Percentiles rank a stretch among this genome's conserved stretches.
Evolutionary conservation across 2,888 invertebrate genomes (phyloP).

Genomic region (Bembecia ichneumoniformis): DNA sequence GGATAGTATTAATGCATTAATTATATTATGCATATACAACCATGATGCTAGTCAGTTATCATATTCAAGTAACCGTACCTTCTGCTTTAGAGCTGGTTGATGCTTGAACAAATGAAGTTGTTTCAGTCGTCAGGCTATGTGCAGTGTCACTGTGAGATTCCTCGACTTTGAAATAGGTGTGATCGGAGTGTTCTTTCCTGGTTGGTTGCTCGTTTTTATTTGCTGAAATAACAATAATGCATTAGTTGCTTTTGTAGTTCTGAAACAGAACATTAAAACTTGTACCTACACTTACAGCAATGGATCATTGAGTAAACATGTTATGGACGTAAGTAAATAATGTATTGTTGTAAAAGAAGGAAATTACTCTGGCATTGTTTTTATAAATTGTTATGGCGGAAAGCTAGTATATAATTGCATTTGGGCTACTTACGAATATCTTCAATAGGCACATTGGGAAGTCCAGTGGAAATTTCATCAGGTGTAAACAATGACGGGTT

Average conservation of each 20-base stretch:
- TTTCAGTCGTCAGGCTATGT: too few relatives aligned
- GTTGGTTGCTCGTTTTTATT: not conserved
- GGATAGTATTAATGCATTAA: too few relatives aligned
- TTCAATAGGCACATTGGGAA: not conserved
- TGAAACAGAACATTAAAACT: not conserved
- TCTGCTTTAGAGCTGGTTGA: too few relatives aligned
- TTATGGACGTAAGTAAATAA: not conserved
- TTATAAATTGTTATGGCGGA: not conserved
- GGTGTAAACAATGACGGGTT: too few relatives aligned
- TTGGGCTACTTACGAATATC: not conserved
- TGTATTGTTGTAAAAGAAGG: not conserved
- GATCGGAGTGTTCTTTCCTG: not conserved
- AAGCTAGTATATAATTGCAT: not conserved
- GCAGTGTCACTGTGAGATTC: not conserved
- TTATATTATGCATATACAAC: not conserved
- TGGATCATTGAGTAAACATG: not conserved
- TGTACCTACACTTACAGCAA: not conserved
- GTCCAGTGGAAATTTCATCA: constrained; percentile 5
- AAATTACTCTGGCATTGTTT: not conserved
- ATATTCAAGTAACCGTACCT: too few relatives aligned
- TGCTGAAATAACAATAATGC: not conserved
- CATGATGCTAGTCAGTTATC: not conserved
- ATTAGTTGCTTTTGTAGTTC: not conserved
- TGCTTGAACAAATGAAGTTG: too few relatives aligned
- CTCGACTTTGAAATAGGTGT: not conserved